These are phyloP conservation scores for Lasioglossum malachurum DNA, from an alignment of 2,888 invertebrate genomes.

Conservation along the genomic window DNA sequence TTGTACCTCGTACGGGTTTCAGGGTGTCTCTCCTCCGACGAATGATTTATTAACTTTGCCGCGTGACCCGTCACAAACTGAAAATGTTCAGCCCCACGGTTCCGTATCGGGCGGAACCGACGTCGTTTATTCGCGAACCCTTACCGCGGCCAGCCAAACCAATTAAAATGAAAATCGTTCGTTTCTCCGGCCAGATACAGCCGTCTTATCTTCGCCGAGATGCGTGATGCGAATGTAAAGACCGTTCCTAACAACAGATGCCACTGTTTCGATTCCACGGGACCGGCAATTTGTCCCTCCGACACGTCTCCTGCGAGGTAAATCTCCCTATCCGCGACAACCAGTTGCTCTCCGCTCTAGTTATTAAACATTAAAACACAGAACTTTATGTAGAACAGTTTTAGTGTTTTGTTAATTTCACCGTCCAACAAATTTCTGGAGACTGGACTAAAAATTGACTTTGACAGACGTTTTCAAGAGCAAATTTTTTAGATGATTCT, in stretches of 20 bases:
- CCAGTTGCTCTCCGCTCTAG: not conserved
- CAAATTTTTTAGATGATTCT: too few relatives aligned
- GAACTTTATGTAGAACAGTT: too few relatives aligned
- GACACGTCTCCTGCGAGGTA: not conserved
- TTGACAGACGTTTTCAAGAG: too few relatives aligned
- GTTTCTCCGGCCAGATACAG: not conserved
- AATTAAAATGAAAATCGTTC: slow-evolving; percentile 34
- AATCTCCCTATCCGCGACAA: not conserved
- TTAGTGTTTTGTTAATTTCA: too few relatives aligned
- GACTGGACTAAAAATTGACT: too few relatives aligned
- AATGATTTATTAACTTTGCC: slow-evolving; percentile 62
- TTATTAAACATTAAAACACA: not conserved
- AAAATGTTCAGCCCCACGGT: slow-evolving; percentile 34
- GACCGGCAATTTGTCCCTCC: slow-evolving; percentile 4
- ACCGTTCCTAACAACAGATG: slow-evolving; percentile 11
- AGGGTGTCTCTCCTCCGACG: slow-evolving; percentile 25
- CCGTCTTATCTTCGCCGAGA: not conserved
- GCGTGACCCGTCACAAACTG: slow-evolving; percentile 44
- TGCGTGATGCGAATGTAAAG: not conserved
- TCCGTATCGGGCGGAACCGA: slow-evolving; percentile 9
- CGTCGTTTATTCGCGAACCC: slow-evolving; percentile 32
- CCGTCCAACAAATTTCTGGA: too few relatives aligned
- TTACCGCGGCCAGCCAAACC: not conserved
- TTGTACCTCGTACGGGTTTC: slow-evolving; percentile 17
- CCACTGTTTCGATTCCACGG: not conserved